Evolutionary conservation across 2,113 vertebrate genomes (phyloP).

Genomic region (Channa argus): DNA sequence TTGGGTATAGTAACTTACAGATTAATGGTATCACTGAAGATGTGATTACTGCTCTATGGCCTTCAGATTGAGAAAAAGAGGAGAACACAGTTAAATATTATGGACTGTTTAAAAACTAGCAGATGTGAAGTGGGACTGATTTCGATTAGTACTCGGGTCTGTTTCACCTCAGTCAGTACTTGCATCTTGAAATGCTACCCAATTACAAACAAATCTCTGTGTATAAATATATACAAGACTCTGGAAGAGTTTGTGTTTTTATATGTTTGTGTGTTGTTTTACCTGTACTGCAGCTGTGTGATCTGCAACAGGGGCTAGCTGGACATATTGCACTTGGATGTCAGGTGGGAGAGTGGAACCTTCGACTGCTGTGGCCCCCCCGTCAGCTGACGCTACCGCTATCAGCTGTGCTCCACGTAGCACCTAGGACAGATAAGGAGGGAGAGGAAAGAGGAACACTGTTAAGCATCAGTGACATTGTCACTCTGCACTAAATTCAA

Average conservation of each 20-base stretch:
- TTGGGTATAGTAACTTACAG: background rate
- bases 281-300: slow-evolving; percentile 89
- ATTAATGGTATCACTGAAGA: slow-evolving; percentile 36
- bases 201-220: slow-evolving; percentile 30
- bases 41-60: slow-evolving; percentile 52
- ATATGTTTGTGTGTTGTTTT: slow-evolving; percentile 40
- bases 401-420: slow-evolving; percentile 96
- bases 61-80: slow-evolving; percentile 25
- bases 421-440: slow-evolving; percentile 81
- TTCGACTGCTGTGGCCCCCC: slow-evolving; percentile 87
- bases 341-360: slow-evolving; percentile 92
- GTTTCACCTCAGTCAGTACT: slow-evolving; percentile 24
- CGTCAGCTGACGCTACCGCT: slow-evolving; percentile 94
- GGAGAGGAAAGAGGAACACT: background rate
- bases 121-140: slow-evolving; percentile 25
- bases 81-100: slow-evolving; percentile 46
- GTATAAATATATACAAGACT: slow-evolving; percentile 8
- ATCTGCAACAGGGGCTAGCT: slow-evolving; percentile 93
- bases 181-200: slow-evolving; percentile 18
- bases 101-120: slow-evolving; percentile 38
- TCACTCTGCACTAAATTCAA: background rate
- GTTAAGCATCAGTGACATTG: background rate
- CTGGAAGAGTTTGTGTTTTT: slow-evolving; percentile 20
- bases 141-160: slow-evolving; percentile 25
- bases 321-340: slow-evolving; percentile 98